Evolutionary conservation across 2,113 vertebrate species (phyloP).

Genomic region (Prunella himalayana): DNA sequence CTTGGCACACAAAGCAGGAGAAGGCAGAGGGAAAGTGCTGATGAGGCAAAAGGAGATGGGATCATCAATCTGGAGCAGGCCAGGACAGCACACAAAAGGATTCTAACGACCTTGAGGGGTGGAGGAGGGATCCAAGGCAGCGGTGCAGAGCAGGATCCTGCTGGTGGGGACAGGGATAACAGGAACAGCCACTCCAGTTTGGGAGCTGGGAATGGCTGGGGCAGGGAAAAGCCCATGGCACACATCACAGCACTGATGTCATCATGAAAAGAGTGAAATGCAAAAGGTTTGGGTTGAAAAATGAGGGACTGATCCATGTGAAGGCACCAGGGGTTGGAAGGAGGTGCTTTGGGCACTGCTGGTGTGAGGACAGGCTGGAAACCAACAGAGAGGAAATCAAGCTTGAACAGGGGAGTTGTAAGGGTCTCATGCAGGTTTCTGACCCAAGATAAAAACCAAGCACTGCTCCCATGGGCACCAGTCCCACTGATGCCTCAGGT

Average conservation of each 20-base stretch:
- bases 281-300: background rate
- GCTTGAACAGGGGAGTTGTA: fast-evolving
- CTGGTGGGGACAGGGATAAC: background rate
- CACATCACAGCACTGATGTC: background rate
- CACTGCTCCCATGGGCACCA: background rate
- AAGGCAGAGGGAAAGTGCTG: slow-evolving; percentile 1
- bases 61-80: background rate
- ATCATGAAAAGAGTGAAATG: fast-evolving
- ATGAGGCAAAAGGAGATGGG: background rate
- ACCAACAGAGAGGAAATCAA: background rate
- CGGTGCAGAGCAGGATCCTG: fast-evolving
- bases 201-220: background rate
- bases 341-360: background rate
- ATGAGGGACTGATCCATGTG: background rate
- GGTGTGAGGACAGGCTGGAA: background rate
- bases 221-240: background rate
- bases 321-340: background rate
- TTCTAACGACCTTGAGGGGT: background rate
- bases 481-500: background rate
- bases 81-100: background rate
- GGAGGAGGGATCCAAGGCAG: background rate
- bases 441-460: background rate
- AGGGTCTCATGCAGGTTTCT: background rate
- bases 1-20: slow-evolving; percentile 14
- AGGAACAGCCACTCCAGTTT: background rate